Evolutionary conservation across 2,888 invertebrate genomes (phyloP), one percentile per base, ranked within the genome.

Genomic region (Callyntrura sp.): DNA sequence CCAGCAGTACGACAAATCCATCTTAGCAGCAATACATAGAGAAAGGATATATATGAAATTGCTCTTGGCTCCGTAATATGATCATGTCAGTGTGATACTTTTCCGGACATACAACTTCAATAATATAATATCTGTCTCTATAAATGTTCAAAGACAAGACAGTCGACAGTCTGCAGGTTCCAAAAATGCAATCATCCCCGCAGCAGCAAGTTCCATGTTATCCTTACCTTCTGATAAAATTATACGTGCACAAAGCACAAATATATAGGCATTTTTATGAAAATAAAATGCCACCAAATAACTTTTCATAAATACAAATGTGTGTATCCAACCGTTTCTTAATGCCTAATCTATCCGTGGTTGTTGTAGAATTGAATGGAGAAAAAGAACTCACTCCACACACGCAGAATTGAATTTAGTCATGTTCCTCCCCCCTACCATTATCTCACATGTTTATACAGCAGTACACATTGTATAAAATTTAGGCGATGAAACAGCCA

Each of bases 31-130:
- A 55, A 78, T 78, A 55, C 57, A 78, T 76, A 51, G 20, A 51
- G 20, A 20, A 23, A 76, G 76, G 76, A 76, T 76, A 35, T 35
- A 35, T 4, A 51, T 14, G 76, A 76, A 51, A 76, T 55, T 57
- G 78, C 78, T 78, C 17, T 78, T 28, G 23, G 78, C 35, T 78
- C n/a, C 28, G 28, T 78, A 78, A 78, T 57, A 17, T 57, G 35
- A 78, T 57, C 55, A 78, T 55, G 78, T 55, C 55, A 23, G 78
- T 57, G 28, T 17, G 23, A 20, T 20, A 17, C 5, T 60, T 60
- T 23, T 9, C 23, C 20, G 23, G 60, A 9, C 57, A 57, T 51
- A 51, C 57, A 57, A 14, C 4, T n/a, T n/a, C 2, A 35, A 35
- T 35, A 4, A 2, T 35, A 35, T 6, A 35, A 35, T 35, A 35